Evolutionary conservation across 2,888 invertebrate species (phyloP).

Genomic region (Parelbella ahira): DNA sequence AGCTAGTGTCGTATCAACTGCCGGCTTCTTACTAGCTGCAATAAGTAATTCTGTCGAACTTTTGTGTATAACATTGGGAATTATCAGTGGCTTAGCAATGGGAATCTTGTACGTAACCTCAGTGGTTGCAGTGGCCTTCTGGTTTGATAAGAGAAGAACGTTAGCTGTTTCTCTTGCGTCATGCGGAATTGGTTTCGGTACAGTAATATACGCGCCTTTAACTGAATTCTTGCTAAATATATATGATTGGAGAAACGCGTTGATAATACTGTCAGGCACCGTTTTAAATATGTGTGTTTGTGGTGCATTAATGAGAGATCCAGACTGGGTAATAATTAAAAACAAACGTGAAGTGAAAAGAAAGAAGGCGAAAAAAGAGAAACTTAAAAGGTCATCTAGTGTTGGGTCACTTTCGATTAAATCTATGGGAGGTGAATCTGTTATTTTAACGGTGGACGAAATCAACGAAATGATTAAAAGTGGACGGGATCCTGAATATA

Average conservation of each 20-base stretch:
- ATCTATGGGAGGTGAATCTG: conserved; percentile 69
- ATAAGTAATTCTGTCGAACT: conserved; percentile 85
- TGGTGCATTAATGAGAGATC: conserved; percentile 92
- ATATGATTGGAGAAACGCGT: conserved; percentile 91
- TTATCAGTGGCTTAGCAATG: conserved; percentile 90
- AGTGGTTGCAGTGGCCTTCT: conserved; percentile 94
- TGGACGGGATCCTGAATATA: conserved; percentile 83
- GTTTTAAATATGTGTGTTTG: conserved; percentile 92
- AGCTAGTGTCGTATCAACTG: conserved; percentile 85
- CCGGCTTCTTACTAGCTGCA: conserved; percentile 88
- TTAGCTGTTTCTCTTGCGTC: conserved; percentile 93
- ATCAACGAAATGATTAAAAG: conserved; percentile 84
- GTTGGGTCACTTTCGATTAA: conserved; percentile 73
- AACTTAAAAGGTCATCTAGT: conserved; percentile 66
- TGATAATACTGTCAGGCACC: conserved; percentile 88
- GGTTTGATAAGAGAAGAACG: conserved; percentile 93
- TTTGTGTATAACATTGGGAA: conserved; percentile 90
- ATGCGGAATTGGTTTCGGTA: conserved; percentile 93
- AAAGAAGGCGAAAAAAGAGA: conserved; percentile 50
- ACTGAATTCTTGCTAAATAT: conserved; percentile 86
- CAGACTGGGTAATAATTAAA: conserved; percentile 87
- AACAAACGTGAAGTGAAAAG: conserved; percentile 71
- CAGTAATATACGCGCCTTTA: conserved; percentile 92
- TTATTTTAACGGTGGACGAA: conserved; percentile 81
- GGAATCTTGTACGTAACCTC: conserved; percentile 93